These are phyloP conservation scores for Notocelia uddmanniana DNA, from an alignment of 2,888 invertebrate species.

Conservation along the genomic window DNA sequence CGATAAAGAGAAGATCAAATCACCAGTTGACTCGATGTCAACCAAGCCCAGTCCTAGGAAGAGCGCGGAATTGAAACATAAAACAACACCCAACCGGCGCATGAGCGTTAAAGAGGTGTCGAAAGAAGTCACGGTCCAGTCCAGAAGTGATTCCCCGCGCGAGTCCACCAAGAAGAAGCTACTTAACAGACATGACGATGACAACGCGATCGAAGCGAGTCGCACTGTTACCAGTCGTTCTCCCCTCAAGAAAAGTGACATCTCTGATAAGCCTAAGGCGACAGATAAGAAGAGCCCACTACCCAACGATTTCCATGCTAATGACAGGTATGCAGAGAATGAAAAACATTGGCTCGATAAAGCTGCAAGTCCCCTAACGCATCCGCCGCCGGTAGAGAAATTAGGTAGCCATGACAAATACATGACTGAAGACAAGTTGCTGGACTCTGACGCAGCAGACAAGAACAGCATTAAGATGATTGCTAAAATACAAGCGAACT, in stretches of 20 bases:
- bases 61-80: constrained; percentile 63
- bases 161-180: constrained; percentile 55
- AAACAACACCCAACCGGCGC: constrained; percentile 59
- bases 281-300: constrained; percentile 63
- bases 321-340: constrained; percentile 64
- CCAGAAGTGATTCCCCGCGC: constrained; percentile 49
- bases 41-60: constrained; percentile 67
- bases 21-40: constrained; percentile 49
- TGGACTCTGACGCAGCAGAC: constrained; percentile 75
- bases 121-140: constrained; percentile 54
- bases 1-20: constrained; percentile 66
- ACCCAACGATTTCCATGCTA: constrained; percentile 47
- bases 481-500: constrained; percentile 80
- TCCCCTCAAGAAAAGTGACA: constrained; percentile 59
- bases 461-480: constrained; percentile 81
- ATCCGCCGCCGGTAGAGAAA: constrained; percentile 77
- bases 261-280: constrained; percentile 53
- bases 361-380: constrained; percentile 71
- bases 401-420: constrained; percentile 78
- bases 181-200: constrained; percentile 54
- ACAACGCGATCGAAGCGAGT: constrained; percentile 40
- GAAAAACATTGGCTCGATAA: constrained; percentile 78
- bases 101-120: constrained; percentile 55
- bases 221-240: constrained; percentile 55
- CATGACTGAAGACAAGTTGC: constrained; percentile 78